phyloP scores from a whole-genome alignment of 2,888 invertebrate genomes.

The Saturnia pavonia region DNA sequence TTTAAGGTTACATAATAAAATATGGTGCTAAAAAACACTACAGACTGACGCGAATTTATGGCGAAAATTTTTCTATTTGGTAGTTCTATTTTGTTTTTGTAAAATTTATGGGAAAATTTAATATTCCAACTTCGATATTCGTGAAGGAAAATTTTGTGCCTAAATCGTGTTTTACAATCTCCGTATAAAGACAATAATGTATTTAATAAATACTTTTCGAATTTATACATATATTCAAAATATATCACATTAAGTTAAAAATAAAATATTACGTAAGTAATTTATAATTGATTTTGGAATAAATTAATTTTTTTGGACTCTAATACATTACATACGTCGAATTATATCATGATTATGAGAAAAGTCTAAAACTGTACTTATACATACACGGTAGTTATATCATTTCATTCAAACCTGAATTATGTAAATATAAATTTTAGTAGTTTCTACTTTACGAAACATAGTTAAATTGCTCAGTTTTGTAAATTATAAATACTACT shows the following conservation, averaged over 20 bases:
- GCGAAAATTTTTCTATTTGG: conserved; percentile 61
- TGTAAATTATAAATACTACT: conserved; percentile 17
- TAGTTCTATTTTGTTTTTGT: conserved; percentile 35
- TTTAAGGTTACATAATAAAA: conserved; percentile 19
- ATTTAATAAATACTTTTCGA: background rate
- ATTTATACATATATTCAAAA: too few species aligned
- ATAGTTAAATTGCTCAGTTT: background rate
- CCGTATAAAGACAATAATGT: background rate
- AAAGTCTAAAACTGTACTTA: background rate
- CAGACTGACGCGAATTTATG: conserved; percentile 64
- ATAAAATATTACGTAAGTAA: too few species aligned
- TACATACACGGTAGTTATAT: background rate
- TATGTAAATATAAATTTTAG: background rate
- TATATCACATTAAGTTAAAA: too few species aligned
- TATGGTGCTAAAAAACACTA: conserved; percentile 68
- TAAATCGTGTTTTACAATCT: background rate
- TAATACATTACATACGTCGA: background rate
- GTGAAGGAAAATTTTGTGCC: background rate
- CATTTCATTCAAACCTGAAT: background rate
- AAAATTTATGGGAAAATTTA: background rate
- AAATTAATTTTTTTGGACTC: too few species aligned
- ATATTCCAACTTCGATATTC: too few species aligned
- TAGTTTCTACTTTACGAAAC: too few species aligned
- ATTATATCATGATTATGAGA: background rate
- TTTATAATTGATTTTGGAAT: too few species aligned